These are phyloP conservation scores for Pogona vitticeps DNA, from an alignment of 2,113 vertebrate genomes.

Conservation along the genomic window DNA sequence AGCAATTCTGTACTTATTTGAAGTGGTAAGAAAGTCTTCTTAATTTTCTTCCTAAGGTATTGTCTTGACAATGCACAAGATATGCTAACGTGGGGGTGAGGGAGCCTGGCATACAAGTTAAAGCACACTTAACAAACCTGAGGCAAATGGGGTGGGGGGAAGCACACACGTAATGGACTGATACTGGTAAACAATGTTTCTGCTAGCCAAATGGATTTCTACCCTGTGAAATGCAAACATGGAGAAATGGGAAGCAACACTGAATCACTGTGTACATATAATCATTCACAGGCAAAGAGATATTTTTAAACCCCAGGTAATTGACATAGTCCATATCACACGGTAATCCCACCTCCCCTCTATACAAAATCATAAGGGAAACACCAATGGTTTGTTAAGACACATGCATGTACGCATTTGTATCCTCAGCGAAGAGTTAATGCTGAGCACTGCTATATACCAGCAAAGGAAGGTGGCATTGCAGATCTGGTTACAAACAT, in stretches of 20 bases:
- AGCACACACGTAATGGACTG: neutral
- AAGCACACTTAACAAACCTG: neutral
- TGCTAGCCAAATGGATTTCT: neutral
- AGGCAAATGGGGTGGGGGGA: neutral
- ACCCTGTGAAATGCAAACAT: neutral
- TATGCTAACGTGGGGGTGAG: neutral
- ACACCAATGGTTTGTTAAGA: neutral
- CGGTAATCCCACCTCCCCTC: neutral
- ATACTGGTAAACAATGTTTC: constrained; percentile 47
- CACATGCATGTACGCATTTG: neutral
- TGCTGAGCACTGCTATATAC: constrained; percentile 3
- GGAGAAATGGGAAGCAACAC: neutral
- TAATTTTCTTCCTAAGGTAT: rapidly evolving
- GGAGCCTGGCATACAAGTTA: neutral
- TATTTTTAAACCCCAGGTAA: neutral
- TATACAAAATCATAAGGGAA: neutral
- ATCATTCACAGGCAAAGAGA: neutral
- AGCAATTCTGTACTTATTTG: neutral
- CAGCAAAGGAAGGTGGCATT: neutral
- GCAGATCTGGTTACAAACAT: neutral
- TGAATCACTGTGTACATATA: neutral
- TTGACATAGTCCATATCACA: neutral
- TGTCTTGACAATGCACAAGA: neutral
- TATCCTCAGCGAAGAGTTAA: neutral
- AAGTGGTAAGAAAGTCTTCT: rapidly evolving